Evolutionary conservation across 2,113 vertebrate genomes (phyloP).

Genomic region (Etheostoma spectabile): DNA sequence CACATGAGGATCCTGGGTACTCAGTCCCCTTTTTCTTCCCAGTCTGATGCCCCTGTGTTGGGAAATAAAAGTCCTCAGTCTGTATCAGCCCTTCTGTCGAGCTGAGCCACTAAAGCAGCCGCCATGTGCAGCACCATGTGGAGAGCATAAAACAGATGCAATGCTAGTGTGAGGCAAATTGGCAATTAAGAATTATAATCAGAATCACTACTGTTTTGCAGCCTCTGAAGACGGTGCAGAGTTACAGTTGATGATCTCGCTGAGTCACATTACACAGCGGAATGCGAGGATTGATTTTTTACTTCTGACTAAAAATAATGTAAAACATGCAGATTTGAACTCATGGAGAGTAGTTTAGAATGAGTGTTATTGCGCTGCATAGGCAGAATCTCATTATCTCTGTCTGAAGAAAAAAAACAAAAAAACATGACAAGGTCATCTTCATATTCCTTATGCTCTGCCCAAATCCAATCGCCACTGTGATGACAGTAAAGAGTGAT

Average conservation of each 20-base stretch:
- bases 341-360: not conserved
- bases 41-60: too few species aligned
- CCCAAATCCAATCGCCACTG: slow-evolving; percentile 63
- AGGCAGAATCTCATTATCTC: slow-evolving; percentile 18
- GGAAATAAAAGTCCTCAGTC: slow-evolving; percentile 15
- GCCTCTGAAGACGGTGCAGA: slow-evolving; percentile 17
- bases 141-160: slow-evolving; percentile 53
- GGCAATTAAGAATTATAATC: slow-evolving; percentile 62
- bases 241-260: slow-evolving; percentile 25
- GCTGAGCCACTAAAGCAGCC: slow-evolving; percentile 26
- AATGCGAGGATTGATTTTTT: not conserved
- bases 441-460: slow-evolving; percentile 45
- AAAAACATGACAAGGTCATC: slow-evolving; percentile 56
- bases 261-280: slow-evolving; percentile 24
- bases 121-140: slow-evolving; percentile 2
- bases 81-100: slow-evolving; percentile 15
- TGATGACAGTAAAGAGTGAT: slow-evolving; percentile 53
- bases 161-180: slow-evolving; percentile 62
- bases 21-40: too few species aligned
- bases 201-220: slow-evolving; percentile 27
- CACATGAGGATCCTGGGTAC: too few species aligned
- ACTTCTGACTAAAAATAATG: not conserved
- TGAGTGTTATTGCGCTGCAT: slow-evolving; percentile 12
- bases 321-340: slow-evolving; percentile 4
- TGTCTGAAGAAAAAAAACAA: slow-evolving; percentile 10